These are phyloP conservation scores for Labrus mixtus DNA, from an alignment of 2,113 vertebrate genomes.

Conservation along the genomic window DNA sequence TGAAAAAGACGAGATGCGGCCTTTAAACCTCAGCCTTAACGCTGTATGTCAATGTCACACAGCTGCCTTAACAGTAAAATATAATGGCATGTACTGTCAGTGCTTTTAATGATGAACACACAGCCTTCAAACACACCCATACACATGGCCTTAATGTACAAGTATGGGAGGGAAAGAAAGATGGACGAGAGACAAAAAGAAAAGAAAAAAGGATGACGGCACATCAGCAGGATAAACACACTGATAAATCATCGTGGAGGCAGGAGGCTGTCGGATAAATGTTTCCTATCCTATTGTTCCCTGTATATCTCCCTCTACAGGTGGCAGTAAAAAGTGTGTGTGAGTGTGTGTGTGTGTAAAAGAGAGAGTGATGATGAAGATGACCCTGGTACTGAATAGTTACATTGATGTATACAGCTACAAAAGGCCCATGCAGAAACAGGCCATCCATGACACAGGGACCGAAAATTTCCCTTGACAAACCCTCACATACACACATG, in stretches of 20 bases:
- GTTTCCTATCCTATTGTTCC: conserved; percentile 46
- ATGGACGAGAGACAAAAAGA: conserved; percentile 8
- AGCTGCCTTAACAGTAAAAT: conserved; percentile 19
- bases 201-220: conserved; percentile 54
- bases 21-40: conserved; percentile 34
- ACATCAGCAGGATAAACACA: conserved; percentile 69
- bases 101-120: conserved; percentile 41
- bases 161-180: conserved; percentile 11
- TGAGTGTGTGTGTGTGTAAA: conserved; percentile 27
- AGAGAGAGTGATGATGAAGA: conserved; percentile 78
- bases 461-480: conserved; percentile 49
- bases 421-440: conserved; percentile 48
- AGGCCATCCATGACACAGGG: background rate
- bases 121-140: conserved; percentile 26
- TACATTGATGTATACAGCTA: conserved; percentile 58
- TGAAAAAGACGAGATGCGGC: conserved; percentile 45
- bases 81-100: conserved; percentile 38
- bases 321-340: conserved; percentile 56
- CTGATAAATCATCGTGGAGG: conserved; percentile 69
- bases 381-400: conserved; percentile 72
- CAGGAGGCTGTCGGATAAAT: conserved; percentile 66
- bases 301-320: conserved; percentile 64
- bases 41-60: conserved; percentile 44
- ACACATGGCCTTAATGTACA: conserved; percentile 25
- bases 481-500: conserved; percentile 40